Evolutionary conservation across 2,888 invertebrate species (phyloP).

Genomic region (Chydorus sphaericus): DNA sequence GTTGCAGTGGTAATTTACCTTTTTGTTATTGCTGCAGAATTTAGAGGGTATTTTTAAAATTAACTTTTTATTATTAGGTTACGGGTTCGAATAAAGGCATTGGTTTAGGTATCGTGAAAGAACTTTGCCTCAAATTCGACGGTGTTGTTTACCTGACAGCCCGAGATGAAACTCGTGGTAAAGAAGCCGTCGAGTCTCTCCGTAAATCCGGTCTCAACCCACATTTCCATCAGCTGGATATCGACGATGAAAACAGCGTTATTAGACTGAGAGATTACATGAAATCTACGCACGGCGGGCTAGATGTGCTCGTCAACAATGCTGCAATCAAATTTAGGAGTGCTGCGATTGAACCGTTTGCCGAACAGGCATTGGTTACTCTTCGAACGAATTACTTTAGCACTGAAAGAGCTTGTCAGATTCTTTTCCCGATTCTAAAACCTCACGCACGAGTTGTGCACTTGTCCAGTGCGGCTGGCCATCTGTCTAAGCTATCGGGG

Average conservation of each 20-base stretch:
- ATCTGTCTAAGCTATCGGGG: slow-evolving; percentile 43
- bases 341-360: slow-evolving; percentile 43
- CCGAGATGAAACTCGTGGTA: slow-evolving; percentile 23
- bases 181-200: slow-evolving; percentile 22
- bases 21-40: not conserved
- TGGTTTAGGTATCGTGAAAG: slow-evolving; percentile 24
- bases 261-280: slow-evolving; percentile 42
- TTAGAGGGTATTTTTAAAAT: not conserved
- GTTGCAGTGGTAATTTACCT: not conserved
- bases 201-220: slow-evolving; percentile 28
- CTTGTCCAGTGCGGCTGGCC: slow-evolving; percentile 52
- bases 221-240: slow-evolving; percentile 52
- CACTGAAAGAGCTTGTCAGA: slow-evolving; percentile 45
- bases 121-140: slow-evolving; percentile 25
- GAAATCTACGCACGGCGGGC: slow-evolving; percentile 43
- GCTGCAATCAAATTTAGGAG: slow-evolving; percentile 53
- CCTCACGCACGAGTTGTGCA: slow-evolving; percentile 58
- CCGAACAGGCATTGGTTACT: slow-evolving; percentile 52
- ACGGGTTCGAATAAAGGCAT: slow-evolving; percentile 26
- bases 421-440: slow-evolving; percentile 52
- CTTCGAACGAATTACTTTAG: slow-evolving; percentile 52
- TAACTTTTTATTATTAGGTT: slow-evolving; percentile 7
- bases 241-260: slow-evolving; percentile 44
- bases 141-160: slow-evolving; percentile 30
- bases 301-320: slow-evolving; percentile 61